Base-by-base conservation (phyloP, 2,797 vertebrate species). In the Sorex maritimensis region DNA sequence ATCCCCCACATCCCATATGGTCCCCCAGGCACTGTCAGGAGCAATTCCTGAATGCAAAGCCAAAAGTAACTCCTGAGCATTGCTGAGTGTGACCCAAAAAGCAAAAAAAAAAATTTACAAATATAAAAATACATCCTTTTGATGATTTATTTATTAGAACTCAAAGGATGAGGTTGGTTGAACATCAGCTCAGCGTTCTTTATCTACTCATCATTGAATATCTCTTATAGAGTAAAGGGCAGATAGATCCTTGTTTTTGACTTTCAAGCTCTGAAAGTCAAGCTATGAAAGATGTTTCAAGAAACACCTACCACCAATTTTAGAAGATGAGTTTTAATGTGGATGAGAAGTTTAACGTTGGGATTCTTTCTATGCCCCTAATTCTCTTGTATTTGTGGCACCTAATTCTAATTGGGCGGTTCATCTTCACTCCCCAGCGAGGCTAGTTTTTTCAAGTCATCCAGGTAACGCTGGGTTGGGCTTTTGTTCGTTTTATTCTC, bases 241-340 rank as follows among this genome's bases (percentile, higher is more conserved):
- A 81, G 13, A 6, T 8, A 10, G 11, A 1, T 69, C 2, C 41
- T 67, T 85, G 23, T 89, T 91, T 91, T 81, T 79, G 41, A 21
- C 23, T 81, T 80, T 65, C 63, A 83, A 85, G 65, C 46, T 63
- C 5, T 52, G 17, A 92, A 91, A 34, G 34, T 34, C 34, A 34
- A 34, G 34, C 34, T 34, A 34, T 34, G 34, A 34, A 34, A 34
- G 34, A 34, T 34, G 34, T 34, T 34, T 34, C 34, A 34, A 78
- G 38, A 34, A 86, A 79, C 55, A 9, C 46, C 92, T 77, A 28
- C 11, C 46, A 80, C 46, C 73, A 61, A 44, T 89, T 92, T 91
- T 75, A 87, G 49, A 88, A 81, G 38, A 6, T 67, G 19, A 83
- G 30, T 58, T 77, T 89, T 78, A 34, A 67, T 55, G 1, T 28